Evolutionary conservation across 2,888 invertebrate species (phyloP), one percentile per base, ranked within the genome.

Genomic region (Dynastes tityus): DNA sequence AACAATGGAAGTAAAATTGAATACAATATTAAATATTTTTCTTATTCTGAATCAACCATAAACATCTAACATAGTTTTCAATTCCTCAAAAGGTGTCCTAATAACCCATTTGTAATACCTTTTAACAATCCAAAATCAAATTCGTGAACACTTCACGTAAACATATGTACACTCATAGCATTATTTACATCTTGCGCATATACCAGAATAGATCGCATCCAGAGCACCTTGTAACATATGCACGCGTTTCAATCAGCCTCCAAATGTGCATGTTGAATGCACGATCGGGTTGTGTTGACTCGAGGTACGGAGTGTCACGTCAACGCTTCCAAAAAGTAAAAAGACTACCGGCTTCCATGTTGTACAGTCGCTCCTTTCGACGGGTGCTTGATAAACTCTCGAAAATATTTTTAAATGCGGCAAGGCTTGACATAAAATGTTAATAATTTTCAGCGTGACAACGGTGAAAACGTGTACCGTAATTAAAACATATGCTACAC

Each of bases 211-310:
- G 32, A 37, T 37, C 68, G 45, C 22, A 9, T 51, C 8, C 51
- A 51, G n/a, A 11, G 11, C 49, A 51, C 49, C 22, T 68, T 11
- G 11, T 2, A 11, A 63, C 58, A 16, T 22, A 73, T 22, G 16
- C 45, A 9, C n/a, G 27, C 58, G 61, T 74, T 74, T 74, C 73
- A 74, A 74, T 74, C 73, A 74, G 63, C 61, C 27, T 45, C 61
- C 27, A 61, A 61, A 45, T 61, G 58, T 40, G 73, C 61, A 61
- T 74, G 61, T 63, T 74, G 37, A 45, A 49, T 49, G 61, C 73
- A 63, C 73, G 29, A 61, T 45, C 40, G 29, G 27, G 61, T 40
- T 74, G 45, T 74, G 73, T 74, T 74, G 73, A 74, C 61, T 74
- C 45, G 73, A 49, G 45, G 45, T 61, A 45, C 73, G 45, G 61